These are phyloP conservation scores for Dinoponera quadriceps DNA, from an alignment of 1,140 invertebrate genomes.

Conservation along the genomic window DNA sequence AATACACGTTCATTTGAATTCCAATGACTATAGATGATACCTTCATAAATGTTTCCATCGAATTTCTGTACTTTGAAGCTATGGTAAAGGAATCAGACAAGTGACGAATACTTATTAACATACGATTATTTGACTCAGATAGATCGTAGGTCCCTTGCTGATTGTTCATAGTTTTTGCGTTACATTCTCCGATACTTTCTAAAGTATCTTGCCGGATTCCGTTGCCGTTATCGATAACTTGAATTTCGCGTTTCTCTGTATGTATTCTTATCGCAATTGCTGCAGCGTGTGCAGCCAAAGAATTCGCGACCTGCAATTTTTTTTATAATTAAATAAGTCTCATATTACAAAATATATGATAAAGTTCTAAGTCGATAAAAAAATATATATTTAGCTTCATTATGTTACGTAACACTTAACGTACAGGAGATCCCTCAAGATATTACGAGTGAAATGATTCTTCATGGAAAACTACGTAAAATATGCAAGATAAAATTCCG, in stretches of 20 bases:
- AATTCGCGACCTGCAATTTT: constrained; percentile 67
- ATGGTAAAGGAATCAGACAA: constrained; percentile 69
- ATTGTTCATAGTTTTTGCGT: neutral
- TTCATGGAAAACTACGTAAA: no score
- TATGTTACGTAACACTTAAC: constrained; percentile 10
- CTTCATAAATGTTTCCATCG: constrained; percentile 71
- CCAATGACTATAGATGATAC: constrained; percentile 58
- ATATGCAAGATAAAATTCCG: no score
- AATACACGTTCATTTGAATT: neutral
- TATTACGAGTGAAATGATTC: no score
- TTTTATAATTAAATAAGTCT: neutral
- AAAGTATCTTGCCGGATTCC: constrained; percentile 72
- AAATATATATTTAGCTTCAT: neutral
- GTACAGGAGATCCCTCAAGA: neutral
- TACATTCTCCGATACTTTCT: constrained; percentile 63
- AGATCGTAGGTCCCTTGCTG: neutral
- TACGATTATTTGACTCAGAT: neutral
- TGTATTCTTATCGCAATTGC: constrained; percentile 77
- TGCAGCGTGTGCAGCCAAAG: constrained; percentile 71
- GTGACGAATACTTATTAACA: constrained; percentile 59
- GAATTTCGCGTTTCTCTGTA: constrained; percentile 68
- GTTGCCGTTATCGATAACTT: constrained; percentile 80
- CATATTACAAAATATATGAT: no score
- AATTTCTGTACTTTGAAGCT: constrained; percentile 68
- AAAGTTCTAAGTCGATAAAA: no score